Evolutionary conservation across 2,797 vertebrate species (phyloP).

Genomic region (Tragelaphus oryx): DNA sequence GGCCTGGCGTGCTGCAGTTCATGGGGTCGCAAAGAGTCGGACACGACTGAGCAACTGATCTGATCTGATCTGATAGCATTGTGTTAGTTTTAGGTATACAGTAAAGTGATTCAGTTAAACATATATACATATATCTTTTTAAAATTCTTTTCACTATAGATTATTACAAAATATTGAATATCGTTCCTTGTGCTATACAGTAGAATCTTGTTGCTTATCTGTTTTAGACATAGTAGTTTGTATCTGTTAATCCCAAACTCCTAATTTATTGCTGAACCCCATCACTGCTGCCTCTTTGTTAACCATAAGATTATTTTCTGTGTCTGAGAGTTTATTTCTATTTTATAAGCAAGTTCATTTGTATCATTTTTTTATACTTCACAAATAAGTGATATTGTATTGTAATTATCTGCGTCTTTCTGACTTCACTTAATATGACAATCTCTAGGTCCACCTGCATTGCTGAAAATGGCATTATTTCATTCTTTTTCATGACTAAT

Average conservation of each 20-base stretch:
- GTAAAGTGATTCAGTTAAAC: background rate
- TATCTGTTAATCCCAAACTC: background rate
- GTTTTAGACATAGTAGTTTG: background rate
- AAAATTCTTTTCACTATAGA: background rate
- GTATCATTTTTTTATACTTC: background rate
- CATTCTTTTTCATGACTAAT: background rate
- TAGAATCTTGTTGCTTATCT: background rate
- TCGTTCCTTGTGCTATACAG: background rate
- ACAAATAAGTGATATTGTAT: background rate
- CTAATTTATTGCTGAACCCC: background rate
- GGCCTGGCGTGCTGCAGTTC: too few relatives aligned
- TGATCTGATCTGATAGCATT: background rate
- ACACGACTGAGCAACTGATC: too few relatives aligned
- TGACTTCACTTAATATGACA: background rate
- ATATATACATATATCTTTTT: background rate
- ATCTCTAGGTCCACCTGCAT: background rate
- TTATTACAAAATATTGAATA: background rate
- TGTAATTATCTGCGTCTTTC: background rate
- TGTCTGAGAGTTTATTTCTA: background rate
- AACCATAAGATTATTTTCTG: background rate
- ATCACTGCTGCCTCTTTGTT: background rate
- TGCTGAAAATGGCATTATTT: background rate
- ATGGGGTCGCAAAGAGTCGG: too few relatives aligned
- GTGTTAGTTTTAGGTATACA: background rate
- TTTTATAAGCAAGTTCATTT: background rate